Evolutionary conservation across 1,140 invertebrate genomes (phyloP), one percentile per base, ranked within the genome.

Genomic region (Hyposmocoma kahamanoa): DNA sequence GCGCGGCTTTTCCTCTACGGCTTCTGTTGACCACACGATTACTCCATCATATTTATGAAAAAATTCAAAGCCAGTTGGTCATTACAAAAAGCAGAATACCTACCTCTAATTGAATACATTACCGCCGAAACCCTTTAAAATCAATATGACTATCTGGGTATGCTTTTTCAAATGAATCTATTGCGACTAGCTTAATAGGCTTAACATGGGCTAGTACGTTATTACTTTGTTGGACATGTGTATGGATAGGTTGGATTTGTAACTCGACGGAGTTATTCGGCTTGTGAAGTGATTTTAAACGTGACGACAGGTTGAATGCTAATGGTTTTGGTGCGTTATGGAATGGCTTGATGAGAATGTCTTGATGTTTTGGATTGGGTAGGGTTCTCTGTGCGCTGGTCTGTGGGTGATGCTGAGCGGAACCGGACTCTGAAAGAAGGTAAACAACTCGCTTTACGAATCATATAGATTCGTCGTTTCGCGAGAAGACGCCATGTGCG

Each of bases 401-500:
- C 45, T 57, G 42, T 42, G 55, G 42, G 10, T 32, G 62, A 45
- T 47, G 59, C 51, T 63, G 58, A 44, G 45, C 45, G 24, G 59
- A 50, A 48, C 53, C 56, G 56, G 56, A 36, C 47, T 66, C 73
- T 78, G 74, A 74, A 77, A 74, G 57, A 62, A 62, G 48, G 56
- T 59, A 71, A 71, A 68, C 36, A 60, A 51, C 59, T 62, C 59
- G 57, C 60, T 68, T 68, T 51, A 67, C 62, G 73, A 74, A 74
- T 63, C 68, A 42, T 36, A 21, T 47, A 17, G 50, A 66, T 69
- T 73, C 61, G 59, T 59, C 22, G 38, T 21, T 28, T 39, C 36
- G 60, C 55, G 56, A 63, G 50, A 44, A 38, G 8, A 36, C 15
- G 32, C n/a, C 32, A 17, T 36, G 32, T 17, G 8, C 32, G 22